A percentile compares a stretch with the other conserved stretches of the same genome.
phyloP scores from a whole-genome alignment of 2,797 vertebrate species.

The Sebastes matsubarae region DNA sequence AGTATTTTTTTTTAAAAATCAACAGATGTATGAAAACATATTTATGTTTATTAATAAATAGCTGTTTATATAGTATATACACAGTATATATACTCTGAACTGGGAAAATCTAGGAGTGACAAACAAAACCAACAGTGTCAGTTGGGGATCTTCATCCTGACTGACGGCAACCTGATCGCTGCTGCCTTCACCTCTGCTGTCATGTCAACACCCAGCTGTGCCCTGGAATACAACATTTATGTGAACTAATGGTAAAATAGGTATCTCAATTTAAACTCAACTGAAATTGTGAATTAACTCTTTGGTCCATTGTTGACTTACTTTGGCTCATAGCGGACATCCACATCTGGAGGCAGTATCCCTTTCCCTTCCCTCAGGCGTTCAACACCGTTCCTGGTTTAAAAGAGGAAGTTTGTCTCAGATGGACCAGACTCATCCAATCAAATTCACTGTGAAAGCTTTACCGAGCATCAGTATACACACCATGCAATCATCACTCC shows the following conservation, averaged over 20 bases:
- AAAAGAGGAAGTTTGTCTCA: not conserved
- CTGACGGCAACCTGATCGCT: slow-evolving; percentile 84
- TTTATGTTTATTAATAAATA: slow-evolving; percentile 39
- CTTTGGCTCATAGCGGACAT: slow-evolving; percentile 90
- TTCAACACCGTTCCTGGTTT: slow-evolving; percentile 93
- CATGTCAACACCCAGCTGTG: slow-evolving; percentile 90
- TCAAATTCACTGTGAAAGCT: not conserved
- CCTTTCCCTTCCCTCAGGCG: slow-evolving; percentile 86
- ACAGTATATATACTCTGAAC: not conserved
- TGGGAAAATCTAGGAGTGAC: not conserved
- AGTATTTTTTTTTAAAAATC: not conserved
- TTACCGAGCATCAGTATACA: not conserved
- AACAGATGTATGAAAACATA: not conserved
- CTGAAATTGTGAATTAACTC: not conserved
- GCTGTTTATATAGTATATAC: not conserved
- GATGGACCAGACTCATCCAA: not conserved
- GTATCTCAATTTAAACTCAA: not conserved
- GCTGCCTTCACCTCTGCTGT: slow-evolving; percentile 88
- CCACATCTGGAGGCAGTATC: slow-evolving; percentile 80
- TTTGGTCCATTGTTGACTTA: slow-evolving; percentile 64
- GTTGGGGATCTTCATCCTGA: slow-evolving; percentile 75
- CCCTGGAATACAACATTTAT: slow-evolving; percentile 76
- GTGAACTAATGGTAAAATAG: not conserved
- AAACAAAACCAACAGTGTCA: slow-evolving; percentile 29
- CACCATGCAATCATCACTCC: slow-evolving; percentile 98